A percentile compares a stretch with the other conserved stretches of the same genome.
phyloP scores from a whole-genome alignment of 2,888 invertebrate genomes.

The Drepana falcataria region DNA sequence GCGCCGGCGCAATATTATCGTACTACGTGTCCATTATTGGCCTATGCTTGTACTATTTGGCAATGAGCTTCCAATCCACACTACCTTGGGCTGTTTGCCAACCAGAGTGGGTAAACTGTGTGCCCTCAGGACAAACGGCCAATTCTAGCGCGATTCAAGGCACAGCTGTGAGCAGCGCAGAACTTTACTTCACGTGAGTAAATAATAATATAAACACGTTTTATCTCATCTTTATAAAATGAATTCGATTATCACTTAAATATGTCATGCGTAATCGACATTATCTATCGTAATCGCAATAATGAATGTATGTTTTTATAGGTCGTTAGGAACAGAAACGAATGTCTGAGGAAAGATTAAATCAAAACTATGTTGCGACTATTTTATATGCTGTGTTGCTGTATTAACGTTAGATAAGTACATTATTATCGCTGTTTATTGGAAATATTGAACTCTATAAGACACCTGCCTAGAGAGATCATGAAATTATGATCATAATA shows the following conservation, averaged over 20 bases:
- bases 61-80: slow-evolving; percentile 82
- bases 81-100: slow-evolving; percentile 87
- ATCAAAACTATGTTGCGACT: too few relatives aligned
- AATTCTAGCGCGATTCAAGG: slow-evolving; percentile 21
- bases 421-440: too few relatives aligned
- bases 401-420: too few relatives aligned
- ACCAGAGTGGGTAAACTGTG: slow-evolving; percentile 74
- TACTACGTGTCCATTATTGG: slow-evolving; percentile 89
- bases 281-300: neutral
- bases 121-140: slow-evolving; percentile 52
- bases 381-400: too few relatives aligned
- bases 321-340: too few relatives aligned
- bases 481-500: too few relatives aligned
- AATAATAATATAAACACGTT: neutral
- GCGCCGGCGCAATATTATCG: slow-evolving; percentile 82
- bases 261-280: neutral
- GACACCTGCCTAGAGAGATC: too few relatives aligned
- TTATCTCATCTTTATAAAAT: neutral
- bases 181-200: slow-evolving; percentile 79
- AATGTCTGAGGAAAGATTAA: too few relatives aligned
- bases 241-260: neutral
- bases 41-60: slow-evolving; percentile 84
- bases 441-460: too few relatives aligned
- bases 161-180: slow-evolving; percentile 71
- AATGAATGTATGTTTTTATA: too few relatives aligned